Evolutionary conservation across 2,113 vertebrate species (phyloP), one percentile per base, ranked within the genome.

Genomic region (Chionodraco myersi): DNA sequence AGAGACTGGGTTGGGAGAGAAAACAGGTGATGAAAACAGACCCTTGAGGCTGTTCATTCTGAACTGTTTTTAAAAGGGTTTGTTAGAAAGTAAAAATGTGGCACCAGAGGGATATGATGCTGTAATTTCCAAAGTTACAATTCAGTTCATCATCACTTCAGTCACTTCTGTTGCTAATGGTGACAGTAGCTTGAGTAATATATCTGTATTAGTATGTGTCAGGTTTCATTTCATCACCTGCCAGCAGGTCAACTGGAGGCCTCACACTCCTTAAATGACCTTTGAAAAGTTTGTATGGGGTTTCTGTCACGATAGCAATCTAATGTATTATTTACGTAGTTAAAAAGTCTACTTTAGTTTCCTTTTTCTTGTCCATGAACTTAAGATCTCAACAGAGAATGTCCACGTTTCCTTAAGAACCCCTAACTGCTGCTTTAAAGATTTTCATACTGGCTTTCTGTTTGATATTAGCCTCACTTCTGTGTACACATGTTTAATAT

Each of bases 181-280:
- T 56, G 58, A 71, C 53, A 26, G 61, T 4, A 77, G 3, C 45
- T 61, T 12, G 56, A 72, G 78, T 64, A 78, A 1, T 59, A 69
- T 5, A 54, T 77, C 79, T 56, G 70, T 16, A 74, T 77, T 69
- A 61, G 69, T 48, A 2, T 6, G 34, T 45, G 83, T 78, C 83
- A 69, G 52, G 15, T 56, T 79, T 78, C 59, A 74, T 56, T 79
- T 78, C 64, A 74, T 86, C 69, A 60, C 65, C 1, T 77, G 74
- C 34, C 30, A n/a, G 41, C 54, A 51, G 18, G 34, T 16, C 71
- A 76, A 34, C 63, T 16, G 30, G 48, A 65, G 63, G 30, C 9
- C 41, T 34, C 11, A n/a, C 2, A 18, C 5, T 47, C 53, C 76
- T 80, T 21, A n/a, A 16, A n/a, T 49, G 72, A 76, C 60, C 71